Conservation (phyloP, 2,888 invertebrate species). For the Dryobotodes eremita region DNA sequence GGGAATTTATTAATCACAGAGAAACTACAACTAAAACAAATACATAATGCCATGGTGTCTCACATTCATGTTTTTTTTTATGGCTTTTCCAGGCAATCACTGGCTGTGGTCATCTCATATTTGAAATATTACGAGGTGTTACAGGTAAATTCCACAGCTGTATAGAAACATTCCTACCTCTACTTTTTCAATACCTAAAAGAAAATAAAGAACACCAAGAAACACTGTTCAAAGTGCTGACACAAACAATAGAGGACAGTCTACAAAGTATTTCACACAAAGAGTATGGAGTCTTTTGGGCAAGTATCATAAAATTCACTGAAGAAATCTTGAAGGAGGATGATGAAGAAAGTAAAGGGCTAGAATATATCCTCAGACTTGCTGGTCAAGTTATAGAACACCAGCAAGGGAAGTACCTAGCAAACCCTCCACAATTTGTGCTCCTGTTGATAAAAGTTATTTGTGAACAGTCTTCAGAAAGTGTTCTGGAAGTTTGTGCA, state of each 20-base stretch:
- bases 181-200: slow-evolving; percentile 92
- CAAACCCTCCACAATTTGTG: slow-evolving; percentile 91
- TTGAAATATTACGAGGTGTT: slow-evolving; percentile 96
- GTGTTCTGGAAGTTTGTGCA: slow-evolving; percentile 86
- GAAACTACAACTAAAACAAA: not conserved
- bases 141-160: slow-evolving; percentile 96
- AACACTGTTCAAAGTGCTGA: slow-evolving; percentile 92
- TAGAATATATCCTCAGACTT: slow-evolving; percentile 89
- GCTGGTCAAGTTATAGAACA: slow-evolving; percentile 92
- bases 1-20: not conserved
- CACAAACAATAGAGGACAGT: slow-evolving; percentile 92
- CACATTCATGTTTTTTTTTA: slow-evolving; percentile 5
- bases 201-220: slow-evolving; percentile 88
- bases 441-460: slow-evolving; percentile 90
- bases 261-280: slow-evolving; percentile 91
- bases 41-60: not conserved
- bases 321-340: slow-evolving; percentile 82
- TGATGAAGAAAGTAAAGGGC: slow-evolving; percentile 78
- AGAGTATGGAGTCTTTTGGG: slow-evolving; percentile 93
- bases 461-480: slow-evolving; percentile 85
- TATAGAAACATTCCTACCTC: slow-evolving; percentile 93
- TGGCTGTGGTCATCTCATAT: slow-evolving; percentile 96
- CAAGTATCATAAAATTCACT: slow-evolving; percentile 80
- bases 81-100: slow-evolving; percentile 91
- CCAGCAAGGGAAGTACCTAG: slow-evolving; percentile 92